phyloP scores from a whole-genome alignment of 2,797 vertebrate species.

The Rhyacichthys aspro region DNA sequence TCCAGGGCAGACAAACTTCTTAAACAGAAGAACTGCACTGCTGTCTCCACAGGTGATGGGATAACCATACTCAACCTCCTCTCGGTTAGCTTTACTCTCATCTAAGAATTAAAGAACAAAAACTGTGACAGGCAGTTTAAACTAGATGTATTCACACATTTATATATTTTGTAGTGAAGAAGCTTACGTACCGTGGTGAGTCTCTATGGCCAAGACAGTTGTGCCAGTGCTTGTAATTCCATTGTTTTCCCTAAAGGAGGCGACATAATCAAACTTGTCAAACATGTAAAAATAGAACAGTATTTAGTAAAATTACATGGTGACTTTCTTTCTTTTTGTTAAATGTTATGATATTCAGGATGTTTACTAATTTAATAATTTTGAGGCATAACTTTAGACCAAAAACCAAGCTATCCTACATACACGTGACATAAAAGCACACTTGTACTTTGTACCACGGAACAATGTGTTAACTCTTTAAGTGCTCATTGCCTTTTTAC shows the following conservation, averaged over 20 bases:
- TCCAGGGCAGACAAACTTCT: conserved; percentile 95
- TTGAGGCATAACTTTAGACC: no score
- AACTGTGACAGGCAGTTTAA: not conserved
- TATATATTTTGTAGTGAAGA: not conserved
- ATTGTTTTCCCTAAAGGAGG: conserved; percentile 84
- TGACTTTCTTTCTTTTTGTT: not conserved
- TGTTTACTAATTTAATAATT: no score
- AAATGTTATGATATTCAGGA: no score
- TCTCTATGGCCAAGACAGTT: conserved; percentile 87
- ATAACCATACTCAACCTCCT: conserved; percentile 89
- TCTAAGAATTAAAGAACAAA: conserved; percentile 36
- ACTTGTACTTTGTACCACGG: not conserved
- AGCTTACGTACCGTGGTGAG: conserved; percentile 76
- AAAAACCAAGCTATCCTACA: no score
- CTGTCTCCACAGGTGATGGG: conserved; percentile 94
- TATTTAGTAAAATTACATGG: no score
- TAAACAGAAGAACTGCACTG: conserved; percentile 91
- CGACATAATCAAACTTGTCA: conserved; percentile 37
- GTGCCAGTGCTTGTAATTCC: conserved; percentile 82
- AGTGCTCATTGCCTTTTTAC: conserved; percentile 68
- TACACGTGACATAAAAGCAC: no score
- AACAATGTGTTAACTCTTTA: not conserved
- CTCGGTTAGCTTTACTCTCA: conserved; percentile 50
- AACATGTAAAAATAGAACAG: no score
- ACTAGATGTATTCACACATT: not conserved